Evolutionary conservation across 1,140 invertebrate species (phyloP).

Genomic region (Euschistus heros): DNA sequence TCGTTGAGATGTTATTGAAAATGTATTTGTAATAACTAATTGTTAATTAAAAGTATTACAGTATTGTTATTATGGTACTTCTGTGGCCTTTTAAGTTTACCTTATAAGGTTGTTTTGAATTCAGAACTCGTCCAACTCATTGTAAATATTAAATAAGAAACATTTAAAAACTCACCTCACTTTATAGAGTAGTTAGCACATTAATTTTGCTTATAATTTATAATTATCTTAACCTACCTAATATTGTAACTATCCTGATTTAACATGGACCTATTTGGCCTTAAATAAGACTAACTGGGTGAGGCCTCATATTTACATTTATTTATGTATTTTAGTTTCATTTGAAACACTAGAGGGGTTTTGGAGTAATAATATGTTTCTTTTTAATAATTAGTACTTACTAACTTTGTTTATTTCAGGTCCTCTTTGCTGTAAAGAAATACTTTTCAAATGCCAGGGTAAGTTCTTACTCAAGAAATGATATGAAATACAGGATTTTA

Average conservation of each 20-base stretch:
- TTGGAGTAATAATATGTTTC: too few species aligned
- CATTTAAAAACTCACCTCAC: too few species aligned
- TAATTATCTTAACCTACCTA: constrained; percentile 1
- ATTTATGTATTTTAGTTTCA: too few species aligned
- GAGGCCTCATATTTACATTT: neutral
- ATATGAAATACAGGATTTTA: too few species aligned
- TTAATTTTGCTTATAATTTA: neutral
- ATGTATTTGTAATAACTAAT: too few species aligned
- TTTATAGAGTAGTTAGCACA: too few species aligned
- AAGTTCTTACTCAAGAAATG: neutral
- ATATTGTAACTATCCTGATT: neutral
- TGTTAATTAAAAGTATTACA: too few species aligned
- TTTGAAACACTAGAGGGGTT: too few species aligned
- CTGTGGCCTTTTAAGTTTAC: neutral
- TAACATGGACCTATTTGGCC: neutral
- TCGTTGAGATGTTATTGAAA: too few species aligned
- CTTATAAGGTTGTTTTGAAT: constrained; percentile 3
- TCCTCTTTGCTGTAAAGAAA: neutral
- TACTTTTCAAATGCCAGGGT: constrained; percentile 19
- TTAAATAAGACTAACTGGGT: constrained; percentile 14
- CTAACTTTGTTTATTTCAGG: neutral
- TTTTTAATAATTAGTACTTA: neutral
- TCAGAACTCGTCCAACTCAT: neutral
- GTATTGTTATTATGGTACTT: neutral
- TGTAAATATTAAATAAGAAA: too few species aligned